Percentiles rank a stretch among this genome's conserved stretches.
These are phyloP conservation scores for Trachythela sp. DNA, from an alignment of 64 coral and sea anemone genomes.

Conservation along the genomic window DNA sequence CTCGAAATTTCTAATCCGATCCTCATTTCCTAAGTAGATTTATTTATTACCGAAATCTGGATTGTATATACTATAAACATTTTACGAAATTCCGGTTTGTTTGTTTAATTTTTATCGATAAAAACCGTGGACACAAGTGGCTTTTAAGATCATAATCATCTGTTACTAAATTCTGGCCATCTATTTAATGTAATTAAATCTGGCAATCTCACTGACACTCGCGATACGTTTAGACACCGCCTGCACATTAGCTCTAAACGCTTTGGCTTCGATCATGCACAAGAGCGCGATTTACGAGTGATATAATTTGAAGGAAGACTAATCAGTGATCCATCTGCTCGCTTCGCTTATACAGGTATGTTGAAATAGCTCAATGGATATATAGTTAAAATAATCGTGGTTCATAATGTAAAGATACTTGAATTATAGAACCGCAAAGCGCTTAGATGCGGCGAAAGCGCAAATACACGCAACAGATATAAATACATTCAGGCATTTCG, in stretches of 20 bases:
- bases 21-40: not conserved
- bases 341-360: not conserved
- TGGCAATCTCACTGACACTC: not conserved
- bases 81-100: not conserved
- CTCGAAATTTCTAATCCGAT: not conserved
- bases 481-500: not conserved
- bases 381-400: not conserved
- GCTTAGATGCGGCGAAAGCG: not conserved
- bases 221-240: not conserved
- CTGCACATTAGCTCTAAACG: not conserved
- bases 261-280: not conserved
- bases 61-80: not conserved
- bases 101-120: not conserved
- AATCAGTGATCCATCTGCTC: not conserved
- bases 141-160: not conserved
- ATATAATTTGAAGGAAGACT: not conserved
- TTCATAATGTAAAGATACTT: not conserved
- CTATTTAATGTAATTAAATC: conserved; percentile 1
- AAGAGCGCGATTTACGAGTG: not conserved
- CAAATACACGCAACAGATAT: not conserved
- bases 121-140: not conserved
- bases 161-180: not conserved
- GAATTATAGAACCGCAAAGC: not conserved
- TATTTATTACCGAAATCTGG: not conserved
- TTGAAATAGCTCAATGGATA: not conserved